phyloP scores from a whole-genome alignment of 92 coral and sea anemone species.

The Paragorgia papillata region DNA sequence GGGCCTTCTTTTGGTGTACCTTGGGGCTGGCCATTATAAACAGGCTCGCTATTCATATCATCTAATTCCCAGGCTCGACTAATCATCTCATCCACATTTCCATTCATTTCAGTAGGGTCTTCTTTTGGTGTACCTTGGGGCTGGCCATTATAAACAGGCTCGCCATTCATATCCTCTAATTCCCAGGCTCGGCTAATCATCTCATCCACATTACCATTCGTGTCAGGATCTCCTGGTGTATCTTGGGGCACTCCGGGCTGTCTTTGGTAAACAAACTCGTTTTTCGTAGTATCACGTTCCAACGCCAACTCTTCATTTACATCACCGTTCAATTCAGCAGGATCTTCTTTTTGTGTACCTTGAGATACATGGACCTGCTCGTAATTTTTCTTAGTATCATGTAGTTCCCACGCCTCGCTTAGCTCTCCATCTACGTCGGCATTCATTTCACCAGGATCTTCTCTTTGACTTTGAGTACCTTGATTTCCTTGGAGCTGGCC shows the following conservation, averaged over 20 bases:
- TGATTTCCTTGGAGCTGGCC: too few species aligned
- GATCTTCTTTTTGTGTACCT: too few species aligned
- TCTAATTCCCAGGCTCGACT: slow-evolving; percentile 12
- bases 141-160: too few species aligned
- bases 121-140: too few species aligned
- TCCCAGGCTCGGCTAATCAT: slow-evolving; percentile 2
- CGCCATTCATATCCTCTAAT: not conserved
- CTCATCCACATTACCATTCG: slow-evolving; percentile 7
- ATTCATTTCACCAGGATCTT: not conserved
- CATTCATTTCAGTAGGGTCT: not conserved
- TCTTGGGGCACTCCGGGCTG: not conserved
- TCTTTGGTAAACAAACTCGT: not conserved
- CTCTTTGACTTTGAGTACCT: too few species aligned
- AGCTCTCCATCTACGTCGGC: not conserved
- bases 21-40: too few species aligned
- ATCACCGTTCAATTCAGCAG: too few species aligned
- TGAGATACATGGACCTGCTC: too few species aligned
- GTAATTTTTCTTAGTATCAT: not conserved
- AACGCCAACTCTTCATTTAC: too few species aligned
- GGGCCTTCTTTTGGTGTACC: too few species aligned
- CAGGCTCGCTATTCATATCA: not conserved
- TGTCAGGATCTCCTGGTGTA: not conserved
- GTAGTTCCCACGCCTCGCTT: slow-evolving; percentile 17
- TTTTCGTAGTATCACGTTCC: too few species aligned
- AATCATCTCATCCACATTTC: not conserved